Evolutionary conservation across 2,113 vertebrate genomes (phyloP).

Genomic region (Formicarius rufipectus): DNA sequence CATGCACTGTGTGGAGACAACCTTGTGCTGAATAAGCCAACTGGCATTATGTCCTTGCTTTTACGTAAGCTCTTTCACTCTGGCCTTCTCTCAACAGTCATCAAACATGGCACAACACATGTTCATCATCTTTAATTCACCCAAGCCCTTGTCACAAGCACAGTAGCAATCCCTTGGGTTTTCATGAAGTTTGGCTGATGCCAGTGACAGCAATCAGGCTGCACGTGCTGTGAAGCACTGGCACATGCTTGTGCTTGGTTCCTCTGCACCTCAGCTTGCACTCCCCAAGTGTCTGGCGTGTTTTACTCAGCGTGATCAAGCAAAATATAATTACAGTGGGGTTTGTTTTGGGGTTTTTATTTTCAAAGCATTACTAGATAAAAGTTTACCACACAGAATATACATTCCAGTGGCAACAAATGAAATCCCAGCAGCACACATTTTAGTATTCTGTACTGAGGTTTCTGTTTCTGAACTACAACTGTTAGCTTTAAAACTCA

Average conservation of each 20-base stretch:
- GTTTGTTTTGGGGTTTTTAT: neutral
- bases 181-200: neutral
- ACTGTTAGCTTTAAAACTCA: neutral
- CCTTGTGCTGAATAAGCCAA: neutral
- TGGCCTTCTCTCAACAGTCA: neutral
- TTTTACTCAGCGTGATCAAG: neutral
- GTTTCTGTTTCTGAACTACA: neutral
- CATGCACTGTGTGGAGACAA: neutral
- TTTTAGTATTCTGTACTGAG: neutral
- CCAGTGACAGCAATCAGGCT: neutral
- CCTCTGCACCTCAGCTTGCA: neutral
- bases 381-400: neutral
- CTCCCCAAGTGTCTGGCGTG: neutral
- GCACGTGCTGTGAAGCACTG: accelerated
- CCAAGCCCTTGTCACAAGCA: neutral
- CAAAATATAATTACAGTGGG: neutral
- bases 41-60: neutral
- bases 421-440: neutral
- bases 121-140: neutral
- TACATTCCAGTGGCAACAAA: neutral
- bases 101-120: neutral
- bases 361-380: neutral
- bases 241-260: neutral
- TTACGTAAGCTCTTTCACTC: neutral
- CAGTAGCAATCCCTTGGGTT: neutral